Evolutionary conservation across 1,140 invertebrate species (phyloP).

Genomic region (Halictus rubicundus): DNA sequence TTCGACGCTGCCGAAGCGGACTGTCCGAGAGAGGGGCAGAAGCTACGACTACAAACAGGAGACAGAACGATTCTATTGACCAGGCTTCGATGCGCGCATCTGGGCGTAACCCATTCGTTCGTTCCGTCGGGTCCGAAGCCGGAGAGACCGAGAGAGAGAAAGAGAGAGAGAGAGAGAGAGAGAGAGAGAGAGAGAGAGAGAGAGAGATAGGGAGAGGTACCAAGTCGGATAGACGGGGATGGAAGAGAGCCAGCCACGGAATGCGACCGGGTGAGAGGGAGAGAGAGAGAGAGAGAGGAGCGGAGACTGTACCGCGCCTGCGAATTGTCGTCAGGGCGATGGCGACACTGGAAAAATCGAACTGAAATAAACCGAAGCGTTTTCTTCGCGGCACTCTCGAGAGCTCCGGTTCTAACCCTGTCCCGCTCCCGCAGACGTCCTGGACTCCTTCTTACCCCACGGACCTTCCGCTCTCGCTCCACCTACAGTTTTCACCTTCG

Average conservation of each 20-base stretch:
- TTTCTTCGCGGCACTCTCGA: conserved; percentile 70
- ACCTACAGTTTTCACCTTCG: conserved; percentile 11
- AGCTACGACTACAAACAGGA: conserved; percentile 64
- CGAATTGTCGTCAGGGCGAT: conserved; percentile 80
- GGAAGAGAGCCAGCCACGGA: neutral
- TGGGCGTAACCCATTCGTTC: conserved; percentile 80
- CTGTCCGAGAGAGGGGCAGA: conserved; percentile 57
- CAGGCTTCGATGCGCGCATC: conserved; percentile 81
- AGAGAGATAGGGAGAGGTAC: conserved; percentile 60
- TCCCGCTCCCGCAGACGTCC: neutral
- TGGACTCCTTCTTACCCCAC: neutral
- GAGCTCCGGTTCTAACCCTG: conserved; percentile 30
- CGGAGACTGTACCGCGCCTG: conserved; percentile 77
- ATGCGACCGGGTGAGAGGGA: conserved; percentile 25
- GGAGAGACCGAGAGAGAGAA: conserved; percentile 63
- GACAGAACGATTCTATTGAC: conserved; percentile 78
- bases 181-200: conserved; percentile 60
- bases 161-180: conserved; percentile 65
- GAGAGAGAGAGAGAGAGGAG: conserved; percentile 38
- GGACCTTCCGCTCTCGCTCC: conserved; percentile 11
- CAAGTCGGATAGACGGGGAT: conserved; percentile 25
- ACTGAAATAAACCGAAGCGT: conserved; percentile 80
- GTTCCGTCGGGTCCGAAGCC: conserved; percentile 62
- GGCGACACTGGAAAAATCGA: conserved; percentile 81
- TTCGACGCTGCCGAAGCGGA: conserved; percentile 53